Evolutionary conservation across 1,140 invertebrate genomes (phyloP).

Genomic region (Pseudomyrmex dendroicus): DNA sequence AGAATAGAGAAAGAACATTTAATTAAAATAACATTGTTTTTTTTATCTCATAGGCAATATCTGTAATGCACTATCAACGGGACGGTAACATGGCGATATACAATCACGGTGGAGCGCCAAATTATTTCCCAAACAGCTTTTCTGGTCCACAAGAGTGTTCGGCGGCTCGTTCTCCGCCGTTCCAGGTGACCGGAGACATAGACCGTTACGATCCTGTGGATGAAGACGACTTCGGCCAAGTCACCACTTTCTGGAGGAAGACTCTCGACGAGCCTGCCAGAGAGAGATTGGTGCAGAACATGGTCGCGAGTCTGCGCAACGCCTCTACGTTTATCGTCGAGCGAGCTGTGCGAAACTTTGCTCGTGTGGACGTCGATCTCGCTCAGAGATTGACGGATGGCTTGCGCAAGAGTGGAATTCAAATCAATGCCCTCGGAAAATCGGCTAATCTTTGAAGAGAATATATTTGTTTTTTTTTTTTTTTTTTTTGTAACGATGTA

Average conservation of each 20-base stretch:
- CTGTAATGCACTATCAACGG: constrained; percentile 92
- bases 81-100: constrained; percentile 91
- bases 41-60: constrained; percentile 74
- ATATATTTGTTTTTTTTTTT: not conserved
- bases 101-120: constrained; percentile 93
- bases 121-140: constrained; percentile 99
- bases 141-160: constrained; percentile 89
- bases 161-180: constrained; percentile 80
- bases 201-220: constrained; percentile 92
- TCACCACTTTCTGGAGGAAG: constrained; percentile 92
- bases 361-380: constrained; percentile 88
- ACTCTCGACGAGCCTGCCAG: constrained; percentile 91
- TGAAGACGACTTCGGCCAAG: constrained; percentile 97
- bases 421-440: constrained; percentile 79
- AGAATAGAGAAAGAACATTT: not conserved
- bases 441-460: constrained; percentile 77
- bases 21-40: not conserved
- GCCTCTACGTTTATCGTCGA: constrained; percentile 95
- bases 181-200: constrained; percentile 87
- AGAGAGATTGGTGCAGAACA: constrained; percentile 91
- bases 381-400: constrained; percentile 88
- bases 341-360: constrained; percentile 91
- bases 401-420: constrained; percentile 86
- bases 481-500: not conserved
- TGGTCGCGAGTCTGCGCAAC: constrained; percentile 91